Evolutionary conservation across 2,113 vertebrate species (phyloP), one percentile per base, ranked within the genome.

Genomic region (Planiliza haematocheilus): DNA sequence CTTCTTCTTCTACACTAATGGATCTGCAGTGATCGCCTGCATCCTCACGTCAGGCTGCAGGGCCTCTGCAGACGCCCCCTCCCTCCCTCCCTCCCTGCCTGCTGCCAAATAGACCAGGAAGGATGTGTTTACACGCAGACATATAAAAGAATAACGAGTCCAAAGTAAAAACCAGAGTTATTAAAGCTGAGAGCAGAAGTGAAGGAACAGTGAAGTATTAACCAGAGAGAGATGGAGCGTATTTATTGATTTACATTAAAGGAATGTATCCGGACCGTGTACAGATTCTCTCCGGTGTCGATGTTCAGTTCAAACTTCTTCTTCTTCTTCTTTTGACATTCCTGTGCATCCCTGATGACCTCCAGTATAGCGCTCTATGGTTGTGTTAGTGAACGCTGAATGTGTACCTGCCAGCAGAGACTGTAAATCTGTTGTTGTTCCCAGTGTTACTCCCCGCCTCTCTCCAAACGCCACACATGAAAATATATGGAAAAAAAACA

Each of bases 251-350:
- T 86, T 86, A 84, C 73, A 74, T 55, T 11, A 58, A 61, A 84
- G 52, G 79, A 88, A 88, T 87, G 87, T 88, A 86, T 86, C 49
- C 39, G 18, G 48, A 41, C 45, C 17, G 43, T 83, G 72, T 81
- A 67, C 34, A 67, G 18, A 63, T 11, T 9, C 17, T 55, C 49
- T 69, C 30, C 57, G 13, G 61, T 71, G 73, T 68, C 74, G 70
- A 73, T 71, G 65, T 70, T 38, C 4, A 51, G 60, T 57, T 56
- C 11, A 8, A n/a, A n/a, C 24, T 66, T 78, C 42, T 77, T 81
- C n/a, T 30, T 41, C 38, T n/a, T 6, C 45, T 94, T 94, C 92
- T 91, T 92, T 92, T 89, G 91, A 95, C 94, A 95, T 96, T 96
- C 94, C 94, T 91, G 79, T 92, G 90, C 90, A 89, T 88, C 90